These are phyloP conservation scores for Halocynthia aurantium DNA, from an alignment of 23 tunicate species.

Conservation along the genomic window DNA sequence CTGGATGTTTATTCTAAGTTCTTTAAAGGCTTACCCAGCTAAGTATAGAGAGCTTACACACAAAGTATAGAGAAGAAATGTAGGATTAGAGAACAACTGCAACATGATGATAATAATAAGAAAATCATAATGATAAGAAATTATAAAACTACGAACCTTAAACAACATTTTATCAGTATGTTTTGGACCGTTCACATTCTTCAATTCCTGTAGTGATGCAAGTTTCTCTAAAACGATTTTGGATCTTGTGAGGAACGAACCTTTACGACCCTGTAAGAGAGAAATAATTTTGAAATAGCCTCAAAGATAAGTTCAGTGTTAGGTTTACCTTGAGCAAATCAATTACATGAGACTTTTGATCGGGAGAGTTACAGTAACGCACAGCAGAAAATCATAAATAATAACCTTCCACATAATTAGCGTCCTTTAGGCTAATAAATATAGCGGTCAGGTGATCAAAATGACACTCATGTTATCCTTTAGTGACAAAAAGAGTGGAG, in stretches of 20 bases:
- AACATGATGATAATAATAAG: background rate
- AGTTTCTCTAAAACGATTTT: conserved; percentile 57
- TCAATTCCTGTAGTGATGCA: conserved; percentile 50
- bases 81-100: background rate
- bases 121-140: background rate
- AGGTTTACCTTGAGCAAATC: background rate
- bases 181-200: conserved; percentile 51
- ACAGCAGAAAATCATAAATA: too few relatives aligned
- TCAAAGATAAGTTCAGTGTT: background rate
- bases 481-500: too few relatives aligned
- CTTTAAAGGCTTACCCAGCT: too few relatives aligned
- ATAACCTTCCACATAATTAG: background rate
- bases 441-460: too few relatives aligned
- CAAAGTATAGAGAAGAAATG: too few relatives aligned
- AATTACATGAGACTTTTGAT: too few relatives aligned
- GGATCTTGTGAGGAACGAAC: conserved; percentile 63
- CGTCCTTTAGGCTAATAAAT: background rate
- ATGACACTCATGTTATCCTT: too few relatives aligned
- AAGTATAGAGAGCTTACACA: too few relatives aligned
- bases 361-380: too few relatives aligned
- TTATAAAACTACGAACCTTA: conserved; percentile 38
- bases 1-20: too few relatives aligned
- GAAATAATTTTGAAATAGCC: background rate
- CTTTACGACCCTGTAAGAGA: conserved; percentile 9
- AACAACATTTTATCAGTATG: conserved; percentile 85